Evolutionary conservation across 2,888 invertebrate genomes (phyloP), one percentile per base, ranked within the genome.

Genomic region (Vesta saturnalis): DNA sequence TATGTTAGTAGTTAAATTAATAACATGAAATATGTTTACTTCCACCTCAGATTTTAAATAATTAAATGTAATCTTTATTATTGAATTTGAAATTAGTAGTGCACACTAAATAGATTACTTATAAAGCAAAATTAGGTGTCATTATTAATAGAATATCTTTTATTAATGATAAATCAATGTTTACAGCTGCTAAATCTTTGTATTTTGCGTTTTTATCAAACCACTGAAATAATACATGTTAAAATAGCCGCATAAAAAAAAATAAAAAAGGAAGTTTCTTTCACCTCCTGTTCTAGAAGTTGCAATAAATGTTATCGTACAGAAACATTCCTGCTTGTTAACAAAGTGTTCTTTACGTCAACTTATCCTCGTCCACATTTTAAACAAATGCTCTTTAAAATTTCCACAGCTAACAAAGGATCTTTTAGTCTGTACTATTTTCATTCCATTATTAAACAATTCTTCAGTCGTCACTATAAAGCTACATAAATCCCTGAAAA

Each of bases 291-390:
- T 39, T 39, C 39, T 1, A 39, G 39, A 1, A 39, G 39, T 39
- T 39, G 39, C 39, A 39, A 39, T 39, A 39, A 39, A 39, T n/a
- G 39, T 39, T 39, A 39, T 39, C 39, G 39, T 39, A 39, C 39
- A n/a, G 39, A 39, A 39, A 39, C 39, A 39, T 39, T 39, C 39
- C 39, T n/a, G 8, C 39, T 39, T 39, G 39, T 39, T 39, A 39
- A 39, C 39, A 39, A 39, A 39, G 39, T 39, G 39, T 8, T 39
- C 39, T 39, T 39, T 39, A 39, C 39, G 39, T n/a, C 39, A 39
- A 1, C 39, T n/a, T 6, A 6, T n/a, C 39, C n/a, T 39, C 39
- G n/a, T 39, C 39, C 39, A 39, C 39, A 39, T 39, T 39, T 39
- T n/a, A 39, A 39, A n/a, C 8, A 39, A 39, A 39, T 39, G n/a